Conservation (phyloP, 2,888 invertebrate genomes). For the Temnothorax ravouxi region DNA sequence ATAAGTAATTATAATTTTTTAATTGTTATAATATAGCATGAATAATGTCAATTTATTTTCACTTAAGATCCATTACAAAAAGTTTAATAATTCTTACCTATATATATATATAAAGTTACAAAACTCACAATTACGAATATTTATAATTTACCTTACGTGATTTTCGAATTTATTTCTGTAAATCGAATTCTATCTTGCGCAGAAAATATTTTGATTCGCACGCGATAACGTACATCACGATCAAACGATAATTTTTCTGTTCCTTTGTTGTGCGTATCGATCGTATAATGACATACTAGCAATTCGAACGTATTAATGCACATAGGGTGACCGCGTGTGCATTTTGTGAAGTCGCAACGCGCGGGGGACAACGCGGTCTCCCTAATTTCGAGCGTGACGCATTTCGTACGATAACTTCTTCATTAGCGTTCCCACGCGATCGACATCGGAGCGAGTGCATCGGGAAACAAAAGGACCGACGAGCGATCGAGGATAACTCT, state of each 20-base stretch:
- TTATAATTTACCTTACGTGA: neutral
- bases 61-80: neutral
- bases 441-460: slow-evolving; percentile 13
- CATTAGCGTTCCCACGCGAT: slow-evolving; percentile 53
- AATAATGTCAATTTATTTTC: neutral
- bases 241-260: slow-evolving; percentile 23
- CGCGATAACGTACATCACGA: neutral
- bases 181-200: neutral
- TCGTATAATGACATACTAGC: neutral
- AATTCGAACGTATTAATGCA: slow-evolving; percentile 19
- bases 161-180: slow-evolving; percentile 4
- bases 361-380: neutral
- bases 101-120: neutral
- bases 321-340: neutral
- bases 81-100: neutral
- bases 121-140: neutral
- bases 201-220: neutral
- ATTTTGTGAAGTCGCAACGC: slow-evolving; percentile 36
- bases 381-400: slow-evolving; percentile 41
- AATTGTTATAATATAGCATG: neutral
- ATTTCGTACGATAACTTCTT: slow-evolving; percentile 51
- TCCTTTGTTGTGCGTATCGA: slow-evolving; percentile 3
- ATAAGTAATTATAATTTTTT: neutral
- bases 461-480: slow-evolving; percentile 40
- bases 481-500: slow-evolving; percentile 13